Evolutionary conservation across 2,797 vertebrate genomes (phyloP), one percentile per base, ranked within the genome.

Genomic region (Adelosebastes latens): DNA sequence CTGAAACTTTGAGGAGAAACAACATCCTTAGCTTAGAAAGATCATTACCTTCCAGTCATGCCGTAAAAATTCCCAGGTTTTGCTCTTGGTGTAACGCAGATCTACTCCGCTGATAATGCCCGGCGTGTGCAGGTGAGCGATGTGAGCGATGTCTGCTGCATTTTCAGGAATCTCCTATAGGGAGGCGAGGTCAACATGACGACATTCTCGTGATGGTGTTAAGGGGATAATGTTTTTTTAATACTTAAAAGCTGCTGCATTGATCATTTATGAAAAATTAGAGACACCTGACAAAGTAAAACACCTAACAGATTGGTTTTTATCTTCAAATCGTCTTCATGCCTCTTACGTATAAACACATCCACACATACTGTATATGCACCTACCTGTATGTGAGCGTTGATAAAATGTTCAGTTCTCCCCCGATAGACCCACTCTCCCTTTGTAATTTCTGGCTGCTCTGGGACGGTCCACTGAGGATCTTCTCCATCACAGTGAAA

Each of bases 141-240:
- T 91, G 84, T 97, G 97, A 61, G 96, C 95, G 0, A 91, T 68
- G 39, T 97, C 96, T 0, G 95, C 97, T 0, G 94, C 96, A 0
- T 98, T 98, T 92, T 97, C 96, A 0, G 97, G 96, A 72, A 97
- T 96, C 81, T 97, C 97, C 97, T 97, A 63, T 7, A 25, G 29
- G 11, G 46, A 55, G n/a, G 0, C 53, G 0, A 39, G 5, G 29
- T 18, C 27, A 31, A 1, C 18, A 9, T n/a, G 36, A 52, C 10
- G 34, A 18, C 1, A 12, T 12, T 39, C 11, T 63, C 0, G 2
- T n/a, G 7, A 67, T 10, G 1, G 10, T 13, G 18, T 46, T 55
- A 13, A 42, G 0, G 1, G 20, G 18, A 52, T 2, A 1, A 46
- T 56, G 20, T 66, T 31, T 64, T 4, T 58, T 58, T 18, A n/a